Evolutionary conservation across 2,888 invertebrate genomes (phyloP).

Genomic region (Lasioglossum villosulum): DNA sequence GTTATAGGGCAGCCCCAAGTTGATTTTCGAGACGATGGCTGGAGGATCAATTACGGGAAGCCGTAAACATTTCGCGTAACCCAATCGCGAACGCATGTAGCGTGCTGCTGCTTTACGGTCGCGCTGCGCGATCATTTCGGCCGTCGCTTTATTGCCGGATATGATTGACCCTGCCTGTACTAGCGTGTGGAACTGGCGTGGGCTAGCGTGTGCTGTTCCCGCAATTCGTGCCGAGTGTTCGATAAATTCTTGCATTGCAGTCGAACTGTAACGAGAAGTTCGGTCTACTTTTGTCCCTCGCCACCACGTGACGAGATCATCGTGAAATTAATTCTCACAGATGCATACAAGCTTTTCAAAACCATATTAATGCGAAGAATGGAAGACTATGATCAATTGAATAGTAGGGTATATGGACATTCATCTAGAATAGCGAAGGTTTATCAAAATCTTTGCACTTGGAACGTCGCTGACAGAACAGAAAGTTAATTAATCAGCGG

Average conservation of each 20-base stretch:
- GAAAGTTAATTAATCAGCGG: constrained; percentile 41
- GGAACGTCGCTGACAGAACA: neutral
- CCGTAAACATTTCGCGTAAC: constrained; percentile 55
- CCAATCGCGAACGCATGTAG: constrained; percentile 35
- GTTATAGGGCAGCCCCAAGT: constrained; percentile 4
- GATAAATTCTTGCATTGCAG: neutral
- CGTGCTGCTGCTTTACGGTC: constrained; percentile 13
- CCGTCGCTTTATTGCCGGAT: constrained; percentile 47
- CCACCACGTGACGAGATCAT: neutral
- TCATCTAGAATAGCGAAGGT: neutral
- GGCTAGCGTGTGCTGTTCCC: constrained; percentile 37
- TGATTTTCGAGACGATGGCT: constrained; percentile 41
- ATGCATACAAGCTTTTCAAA: neutral
- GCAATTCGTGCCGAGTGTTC: constrained; percentile 24
- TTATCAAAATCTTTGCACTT: neutral
- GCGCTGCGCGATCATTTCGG: constrained; percentile 36
- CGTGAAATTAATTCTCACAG: neutral
- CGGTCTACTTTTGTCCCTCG: neutral
- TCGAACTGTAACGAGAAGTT: neutral
- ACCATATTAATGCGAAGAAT: neutral
- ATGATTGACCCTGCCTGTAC: constrained; percentile 52
- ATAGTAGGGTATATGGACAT: neutral
- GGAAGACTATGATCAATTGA: neutral
- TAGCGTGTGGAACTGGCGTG: constrained; percentile 19
- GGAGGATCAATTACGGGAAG: constrained; percentile 57